phyloP scores from a whole-genome alignment of 2,888 invertebrate genomes.

The Campaea margaritaria region DNA sequence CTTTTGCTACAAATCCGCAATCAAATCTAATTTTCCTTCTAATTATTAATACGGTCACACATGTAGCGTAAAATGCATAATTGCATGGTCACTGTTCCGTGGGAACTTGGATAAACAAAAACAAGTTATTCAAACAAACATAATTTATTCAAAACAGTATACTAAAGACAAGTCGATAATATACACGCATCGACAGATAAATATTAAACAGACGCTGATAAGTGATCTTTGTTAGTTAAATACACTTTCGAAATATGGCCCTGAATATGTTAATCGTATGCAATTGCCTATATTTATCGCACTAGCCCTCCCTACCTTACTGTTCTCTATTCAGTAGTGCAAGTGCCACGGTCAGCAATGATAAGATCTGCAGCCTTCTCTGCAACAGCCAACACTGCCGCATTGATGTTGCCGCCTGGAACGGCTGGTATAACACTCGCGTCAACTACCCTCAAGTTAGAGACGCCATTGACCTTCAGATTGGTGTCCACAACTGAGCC shows the following conservation, averaged over 20 bases:
- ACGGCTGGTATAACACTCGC: constrained; percentile 37
- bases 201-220: background rate
- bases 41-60: too few relatives aligned
- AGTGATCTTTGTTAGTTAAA: too few relatives aligned
- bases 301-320: constrained; percentile 8
- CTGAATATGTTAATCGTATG: too few relatives aligned
- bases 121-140: background rate
- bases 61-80: too few relatives aligned
- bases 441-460: constrained; percentile 40
- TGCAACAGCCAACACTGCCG: constrained; percentile 34
- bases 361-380: constrained; percentile 41
- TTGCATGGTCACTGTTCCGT: too few relatives aligned
- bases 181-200: background rate
- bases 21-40: too few relatives aligned
- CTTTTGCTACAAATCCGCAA: too few relatives aligned
- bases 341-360: constrained; percentile 4
- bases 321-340: constrained; percentile 8
- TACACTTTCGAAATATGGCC: too few relatives aligned
- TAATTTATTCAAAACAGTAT: background rate
- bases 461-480: constrained; percentile 35
- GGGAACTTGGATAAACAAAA: background rate
- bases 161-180: background rate
- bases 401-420: constrained; percentile 35
- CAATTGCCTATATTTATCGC: constrained; percentile 27
- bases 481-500: constrained; percentile 42